Base-by-base conservation (phyloP, 2,888 invertebrate species). In the Fragum sueziense region DNA sequence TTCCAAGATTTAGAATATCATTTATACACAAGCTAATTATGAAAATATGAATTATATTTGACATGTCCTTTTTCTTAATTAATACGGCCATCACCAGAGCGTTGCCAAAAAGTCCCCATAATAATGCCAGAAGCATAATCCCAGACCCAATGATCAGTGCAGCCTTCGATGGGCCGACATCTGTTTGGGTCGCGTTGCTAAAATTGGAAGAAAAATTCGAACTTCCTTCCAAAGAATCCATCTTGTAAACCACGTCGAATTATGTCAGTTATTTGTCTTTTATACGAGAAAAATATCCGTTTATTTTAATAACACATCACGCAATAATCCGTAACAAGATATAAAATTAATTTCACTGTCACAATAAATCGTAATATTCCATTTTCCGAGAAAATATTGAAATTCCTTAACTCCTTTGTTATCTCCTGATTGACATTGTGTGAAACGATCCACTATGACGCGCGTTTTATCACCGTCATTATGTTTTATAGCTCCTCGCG, bases 21-120 rank as follows among this genome's bases (percentile, higher is more conserved):
- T 92, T 92, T 59, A 92, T 90, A 74, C 91, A 91, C 29, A 92
- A 85, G 79, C 91, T 92, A 22, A 91, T 88, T 37, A 92, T 90
- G 79, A 92, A 92, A 54, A 91, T 89, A 80, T 92, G 92, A 71
- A 91, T 92, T 33, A 91, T 89, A 80, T 90, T 91, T 59, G 86
- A 88, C 27, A 88, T 74, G 69, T 90, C 88, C 59, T 86, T 82
- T 70, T 87, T 88, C 14, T 85, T 86, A 17, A 88, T 83, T 65
- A 89, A 84, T n/a, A 90, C 89, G 11, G 86, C 80, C 81, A 90
- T 87, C 11, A 91, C 90, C n/a, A 90, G 84, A 22, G 89, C 84
- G 62, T 90, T 91, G 14, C 90, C 91, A 71, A 91, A 86, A 7
- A 92, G 70, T 4, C 91, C 91, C 75, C 86, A 85, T 14, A 91